phyloP scores from a whole-genome alignment of 1,140 invertebrate genomes.

The Drosophila kepulauana region DNA sequence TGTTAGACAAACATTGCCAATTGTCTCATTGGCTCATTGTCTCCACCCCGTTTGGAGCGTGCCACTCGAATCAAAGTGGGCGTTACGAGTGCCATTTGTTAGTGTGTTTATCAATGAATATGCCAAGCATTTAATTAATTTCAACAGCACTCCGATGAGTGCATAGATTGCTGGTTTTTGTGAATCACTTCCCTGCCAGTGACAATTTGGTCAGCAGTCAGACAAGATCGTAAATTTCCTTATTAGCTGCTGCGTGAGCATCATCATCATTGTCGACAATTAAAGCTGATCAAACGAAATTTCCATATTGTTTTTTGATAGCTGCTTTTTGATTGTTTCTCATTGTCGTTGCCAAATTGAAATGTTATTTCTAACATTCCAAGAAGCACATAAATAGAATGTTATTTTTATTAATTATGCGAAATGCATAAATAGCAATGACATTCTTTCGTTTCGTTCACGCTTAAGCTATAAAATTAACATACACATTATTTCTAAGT shows the following conservation, averaged over 20 bases:
- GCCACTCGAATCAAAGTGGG: constrained; percentile 8
- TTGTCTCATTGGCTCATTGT: constrained; percentile 31
- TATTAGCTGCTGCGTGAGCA: constrained; percentile 19
- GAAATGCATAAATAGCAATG: not conserved
- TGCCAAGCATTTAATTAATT: constrained; percentile 57
- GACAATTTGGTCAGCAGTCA: constrained; percentile 24
- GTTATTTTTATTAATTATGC: not conserved
- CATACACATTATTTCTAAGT: too few species aligned
- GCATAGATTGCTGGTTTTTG: not conserved
- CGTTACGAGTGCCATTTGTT: constrained; percentile 18
- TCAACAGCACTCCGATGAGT: constrained; percentile 12
- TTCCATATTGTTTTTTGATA: constrained; percentile 17
- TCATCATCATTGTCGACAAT: constrained; percentile 32
- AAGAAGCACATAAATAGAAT: not conserved
- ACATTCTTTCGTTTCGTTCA: not conserved
- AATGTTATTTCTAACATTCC: not conserved
- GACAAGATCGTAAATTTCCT: constrained; percentile 38
- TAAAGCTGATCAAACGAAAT: constrained; percentile 38
- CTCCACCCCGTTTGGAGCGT: constrained; percentile 11
- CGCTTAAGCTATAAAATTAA: too few species aligned
- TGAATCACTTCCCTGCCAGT: constrained; percentile 32
- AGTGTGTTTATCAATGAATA: constrained; percentile 33
- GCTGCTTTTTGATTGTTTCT: constrained; percentile 18
- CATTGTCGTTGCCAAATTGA: constrained; percentile 18
- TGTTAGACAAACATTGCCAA: constrained; percentile 61